These are phyloP conservation scores for Vulpes ferrilata DNA, from an alignment of 2,113 vertebrate species.

Conservation along the genomic window DNA sequence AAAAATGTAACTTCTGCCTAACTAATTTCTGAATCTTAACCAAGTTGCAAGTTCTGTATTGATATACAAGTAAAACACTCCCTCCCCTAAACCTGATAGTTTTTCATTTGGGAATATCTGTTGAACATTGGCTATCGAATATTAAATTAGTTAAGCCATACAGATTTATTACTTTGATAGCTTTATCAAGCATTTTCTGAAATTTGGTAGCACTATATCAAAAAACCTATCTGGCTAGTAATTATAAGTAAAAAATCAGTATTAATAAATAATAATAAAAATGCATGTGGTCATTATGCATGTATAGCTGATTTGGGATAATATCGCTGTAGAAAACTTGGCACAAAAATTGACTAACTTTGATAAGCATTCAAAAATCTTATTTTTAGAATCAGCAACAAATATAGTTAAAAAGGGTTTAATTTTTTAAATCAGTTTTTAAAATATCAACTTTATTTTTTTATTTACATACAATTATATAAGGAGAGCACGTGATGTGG, in stretches of 20 bases:
- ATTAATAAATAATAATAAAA: slow-evolving; percentile 10
- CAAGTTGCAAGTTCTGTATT: background rate
- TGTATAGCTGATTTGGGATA: background rate
- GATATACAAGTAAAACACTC: background rate
- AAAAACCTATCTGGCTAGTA: background rate
- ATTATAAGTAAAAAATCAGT: background rate
- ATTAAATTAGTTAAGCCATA: background rate
- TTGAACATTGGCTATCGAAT: background rate
- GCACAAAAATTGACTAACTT: background rate
- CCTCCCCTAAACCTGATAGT: background rate
- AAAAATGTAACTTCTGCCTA: background rate
- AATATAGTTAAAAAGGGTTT: background rate
- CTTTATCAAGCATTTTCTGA: background rate
- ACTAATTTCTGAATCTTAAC: background rate
- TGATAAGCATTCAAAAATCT: background rate
- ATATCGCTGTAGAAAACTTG: background rate
- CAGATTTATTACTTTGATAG: background rate
- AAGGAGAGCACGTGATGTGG: no score
- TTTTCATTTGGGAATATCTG: background rate
- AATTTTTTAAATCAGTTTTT: background rate
- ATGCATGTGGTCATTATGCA: background rate
- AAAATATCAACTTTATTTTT: background rate
- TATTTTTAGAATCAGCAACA: background rate
- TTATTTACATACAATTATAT: no score
- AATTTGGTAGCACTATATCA: background rate